Conservation (phyloP, 1,140 invertebrate species). For the Gonioctena quinquepunctata region DNA sequence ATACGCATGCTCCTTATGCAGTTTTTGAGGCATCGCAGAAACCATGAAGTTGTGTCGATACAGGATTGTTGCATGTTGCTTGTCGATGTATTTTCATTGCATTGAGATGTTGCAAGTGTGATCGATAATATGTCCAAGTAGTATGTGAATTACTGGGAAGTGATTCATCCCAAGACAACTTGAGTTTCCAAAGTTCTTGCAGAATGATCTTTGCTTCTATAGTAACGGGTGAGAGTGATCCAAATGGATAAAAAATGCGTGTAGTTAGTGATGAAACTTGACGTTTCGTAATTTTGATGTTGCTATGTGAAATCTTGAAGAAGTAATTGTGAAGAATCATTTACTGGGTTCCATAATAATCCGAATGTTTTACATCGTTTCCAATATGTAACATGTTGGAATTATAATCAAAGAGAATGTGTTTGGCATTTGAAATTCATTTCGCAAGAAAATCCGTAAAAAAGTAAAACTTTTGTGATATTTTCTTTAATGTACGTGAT, state of each 20-base stretch:
- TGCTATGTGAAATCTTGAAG: neutral
- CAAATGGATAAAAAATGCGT: conserved; percentile 49
- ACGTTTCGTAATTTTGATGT: conserved; percentile 23
- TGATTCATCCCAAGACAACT: conserved; percentile 49
- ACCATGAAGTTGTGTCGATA: conserved; percentile 11
- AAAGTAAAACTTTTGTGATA: neutral
- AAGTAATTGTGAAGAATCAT: neutral
- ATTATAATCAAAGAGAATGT: neutral
- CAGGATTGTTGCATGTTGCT: neutral
- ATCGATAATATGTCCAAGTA: neutral
- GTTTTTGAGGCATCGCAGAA: conserved; percentile 43
- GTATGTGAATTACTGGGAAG: neutral
- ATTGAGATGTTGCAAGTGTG: neutral
- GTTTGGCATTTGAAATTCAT: neutral
- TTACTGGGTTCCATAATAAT: neutral
- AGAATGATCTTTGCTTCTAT: conserved; percentile 53
- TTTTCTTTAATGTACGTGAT: neutral
- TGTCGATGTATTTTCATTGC: neutral
- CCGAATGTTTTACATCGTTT: neutral
- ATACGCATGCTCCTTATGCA: conserved; percentile 34
- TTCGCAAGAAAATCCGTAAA: neutral
- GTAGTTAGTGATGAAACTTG: conserved; percentile 24
- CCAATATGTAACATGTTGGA: neutral
- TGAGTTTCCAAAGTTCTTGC: conserved; percentile 47
- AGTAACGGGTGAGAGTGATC: conserved; percentile 49